These are phyloP conservation scores for Siphonodentalium dalli DNA, from an alignment of 2,888 invertebrate species.

Conservation along the genomic window DNA sequence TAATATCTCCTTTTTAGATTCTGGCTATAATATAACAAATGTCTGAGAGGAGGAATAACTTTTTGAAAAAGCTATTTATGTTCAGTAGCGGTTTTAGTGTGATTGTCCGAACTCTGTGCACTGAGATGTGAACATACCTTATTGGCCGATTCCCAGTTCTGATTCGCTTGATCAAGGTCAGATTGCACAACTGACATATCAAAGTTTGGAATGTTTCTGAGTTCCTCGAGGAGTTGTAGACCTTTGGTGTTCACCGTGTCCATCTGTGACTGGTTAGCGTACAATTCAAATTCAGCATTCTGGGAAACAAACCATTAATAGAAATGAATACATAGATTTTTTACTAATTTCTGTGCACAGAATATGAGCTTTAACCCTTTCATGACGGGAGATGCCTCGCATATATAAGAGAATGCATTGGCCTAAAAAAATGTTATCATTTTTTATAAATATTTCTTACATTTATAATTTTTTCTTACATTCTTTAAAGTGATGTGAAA, in stretches of 20 bases:
- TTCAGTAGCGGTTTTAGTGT: too few species aligned
- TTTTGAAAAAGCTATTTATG: too few species aligned
- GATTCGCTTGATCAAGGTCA: conserved; percentile 49
- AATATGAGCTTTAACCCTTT: too few species aligned
- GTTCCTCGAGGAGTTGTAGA: conserved; percentile 62
- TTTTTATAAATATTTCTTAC: too few species aligned
- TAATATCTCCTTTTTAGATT: too few species aligned
- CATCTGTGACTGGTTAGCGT: conserved; percentile 71
- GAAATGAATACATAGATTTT: neutral
- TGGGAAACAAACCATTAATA: conserved; percentile 22
- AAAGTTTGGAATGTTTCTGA: conserved; percentile 51
- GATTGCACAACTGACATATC: conserved; percentile 41
- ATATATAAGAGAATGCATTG: too few species aligned
- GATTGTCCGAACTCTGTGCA: too few species aligned
- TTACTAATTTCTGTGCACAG: neutral
- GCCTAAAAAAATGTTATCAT: too few species aligned
- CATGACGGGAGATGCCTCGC: neutral
- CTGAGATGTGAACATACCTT: conserved; percentile 34
- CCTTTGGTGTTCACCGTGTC: conserved; percentile 71
- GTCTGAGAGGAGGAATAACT: too few species aligned
- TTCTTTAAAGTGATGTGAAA: too few species aligned
- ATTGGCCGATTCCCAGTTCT: conserved; percentile 51
- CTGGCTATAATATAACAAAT: too few species aligned
- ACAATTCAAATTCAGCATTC: conserved; percentile 60
- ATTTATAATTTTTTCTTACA: too few species aligned